phyloP scores from a whole-genome alignment of 1,140 invertebrate species.

The Achatina immaculata region DNA sequence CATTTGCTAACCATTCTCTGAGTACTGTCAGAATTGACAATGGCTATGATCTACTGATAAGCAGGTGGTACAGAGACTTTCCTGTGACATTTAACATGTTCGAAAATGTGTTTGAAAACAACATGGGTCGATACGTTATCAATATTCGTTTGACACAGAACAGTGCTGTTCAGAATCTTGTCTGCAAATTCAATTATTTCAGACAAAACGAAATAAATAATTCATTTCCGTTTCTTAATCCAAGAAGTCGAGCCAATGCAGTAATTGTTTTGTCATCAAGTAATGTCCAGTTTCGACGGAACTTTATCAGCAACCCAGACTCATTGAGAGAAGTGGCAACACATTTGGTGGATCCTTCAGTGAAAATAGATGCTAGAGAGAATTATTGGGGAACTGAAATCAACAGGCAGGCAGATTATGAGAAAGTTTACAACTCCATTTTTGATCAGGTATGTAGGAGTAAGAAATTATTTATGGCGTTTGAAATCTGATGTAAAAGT shows the following conservation, averaged over 20 bases:
- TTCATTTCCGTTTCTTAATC: conserved; percentile 83
- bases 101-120: conserved; percentile 90
- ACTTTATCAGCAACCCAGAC: conserved; percentile 93
- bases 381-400: conserved; percentile 88
- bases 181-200: conserved; percentile 92
- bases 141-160: conserved; percentile 90
- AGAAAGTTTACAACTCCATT: conserved; percentile 56
- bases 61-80: conserved; percentile 67
- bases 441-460: conserved; percentile 60
- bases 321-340: conserved; percentile 91
- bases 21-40: conserved; percentile 92
- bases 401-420: conserved; percentile 45
- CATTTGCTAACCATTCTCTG: conserved; percentile 84
- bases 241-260: conserved; percentile 83
- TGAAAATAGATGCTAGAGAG: conserved; percentile 90
- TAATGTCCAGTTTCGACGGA: conserved; percentile 90
- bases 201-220: conserved; percentile 89
- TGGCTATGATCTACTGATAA: conserved; percentile 75
- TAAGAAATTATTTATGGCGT: neutral
- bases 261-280: conserved; percentile 87
- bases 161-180: conserved; percentile 82
- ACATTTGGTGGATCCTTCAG: conserved; percentile 93
- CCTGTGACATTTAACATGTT: conserved; percentile 78
- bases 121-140: conserved; percentile 88
- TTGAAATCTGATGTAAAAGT: neutral